phyloP scores from a whole-genome alignment of 2,797 vertebrate genomes.

The Sebastes oblongus region DNA sequence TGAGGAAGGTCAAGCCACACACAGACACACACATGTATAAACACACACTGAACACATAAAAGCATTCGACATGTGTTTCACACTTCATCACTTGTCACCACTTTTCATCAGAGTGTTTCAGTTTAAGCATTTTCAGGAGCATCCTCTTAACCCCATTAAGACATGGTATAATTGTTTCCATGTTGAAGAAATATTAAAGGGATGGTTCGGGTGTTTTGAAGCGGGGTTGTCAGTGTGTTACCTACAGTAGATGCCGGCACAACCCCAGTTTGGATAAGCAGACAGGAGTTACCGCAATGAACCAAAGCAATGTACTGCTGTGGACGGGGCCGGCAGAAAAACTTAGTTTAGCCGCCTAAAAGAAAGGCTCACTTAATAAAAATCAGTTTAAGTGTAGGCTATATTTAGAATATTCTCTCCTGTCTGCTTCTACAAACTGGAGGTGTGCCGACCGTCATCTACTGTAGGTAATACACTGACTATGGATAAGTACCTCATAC shows the following conservation, averaged over 20 bases:
- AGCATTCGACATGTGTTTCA: slow-evolving; percentile 34
- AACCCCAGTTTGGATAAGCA: no score
- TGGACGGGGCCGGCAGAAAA: no score
- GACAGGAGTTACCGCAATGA: no score
- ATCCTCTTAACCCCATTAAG: slow-evolving; percentile 23
- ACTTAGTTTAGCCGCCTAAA: no score
- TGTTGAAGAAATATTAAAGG: background rate
- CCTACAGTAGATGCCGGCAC: no score
- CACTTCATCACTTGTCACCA: slow-evolving; percentile 23
- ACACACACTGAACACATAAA: slow-evolving; percentile 27
- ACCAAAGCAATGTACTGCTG: no score
- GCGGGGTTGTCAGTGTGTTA: no score
- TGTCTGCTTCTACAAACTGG: background rate
- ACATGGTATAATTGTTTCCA: slow-evolving; percentile 8
- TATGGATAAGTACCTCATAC: no score
- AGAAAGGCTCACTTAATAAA: no score
- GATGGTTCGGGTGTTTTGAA: background rate
- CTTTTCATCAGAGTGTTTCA: slow-evolving; percentile 13
- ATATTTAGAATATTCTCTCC: no score
- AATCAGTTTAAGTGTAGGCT: no score
- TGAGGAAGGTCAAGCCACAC: slow-evolving; percentile 43
- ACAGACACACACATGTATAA: slow-evolving; percentile 26
- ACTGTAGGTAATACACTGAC: background rate
- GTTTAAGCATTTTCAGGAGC: slow-evolving; percentile 8
- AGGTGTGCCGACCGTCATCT: background rate